These are phyloP conservation scores for Drosophila heteroneura DNA, from an alignment of 2,888 invertebrate genomes.

Conservation along the genomic window DNA sequence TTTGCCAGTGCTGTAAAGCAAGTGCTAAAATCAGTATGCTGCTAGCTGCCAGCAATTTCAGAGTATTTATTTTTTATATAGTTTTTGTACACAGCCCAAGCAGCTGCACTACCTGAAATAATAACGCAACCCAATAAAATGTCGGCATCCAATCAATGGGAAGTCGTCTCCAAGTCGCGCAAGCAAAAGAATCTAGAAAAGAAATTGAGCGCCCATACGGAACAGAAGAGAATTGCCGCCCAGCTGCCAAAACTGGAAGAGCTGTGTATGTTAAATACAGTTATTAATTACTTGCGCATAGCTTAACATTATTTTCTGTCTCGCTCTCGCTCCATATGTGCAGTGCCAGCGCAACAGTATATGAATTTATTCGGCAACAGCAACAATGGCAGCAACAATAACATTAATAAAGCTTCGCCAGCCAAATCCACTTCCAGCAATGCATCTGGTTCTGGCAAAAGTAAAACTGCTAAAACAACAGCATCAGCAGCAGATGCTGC, in stretches of 20 bases:
- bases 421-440: conserved; percentile 66
- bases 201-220: conserved; percentile 86
- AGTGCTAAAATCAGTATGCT: conserved; percentile 26
- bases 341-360: conserved; percentile 90
- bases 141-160: conserved; percentile 87
- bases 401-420: conserved; percentile 57
- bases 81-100: conserved; percentile 26
- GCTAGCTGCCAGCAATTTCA: conserved; percentile 10
- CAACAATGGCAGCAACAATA: conserved; percentile 37
- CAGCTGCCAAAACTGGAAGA: conserved; percentile 91
- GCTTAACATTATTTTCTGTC: background rate
- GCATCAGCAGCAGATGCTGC: background rate
- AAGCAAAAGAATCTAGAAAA: conserved; percentile 86
- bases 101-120: conserved; percentile 30
- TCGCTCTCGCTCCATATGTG: conserved; percentile 38
- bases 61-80: conserved; percentile 42
- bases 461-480: conserved; percentile 45
- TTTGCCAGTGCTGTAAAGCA: conserved; percentile 31
- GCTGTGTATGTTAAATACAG: conserved; percentile 87
- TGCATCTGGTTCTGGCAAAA: conserved; percentile 55
- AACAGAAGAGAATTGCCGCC: conserved; percentile 85
- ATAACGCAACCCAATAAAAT: conserved; percentile 20
- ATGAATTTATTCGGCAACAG: conserved; percentile 86
- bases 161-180: conserved; percentile 90
- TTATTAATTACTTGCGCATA: background rate